These are phyloP conservation scores for Euphydryas editha DNA, from an alignment of 2,888 invertebrate genomes.

Conservation along the genomic window DNA sequence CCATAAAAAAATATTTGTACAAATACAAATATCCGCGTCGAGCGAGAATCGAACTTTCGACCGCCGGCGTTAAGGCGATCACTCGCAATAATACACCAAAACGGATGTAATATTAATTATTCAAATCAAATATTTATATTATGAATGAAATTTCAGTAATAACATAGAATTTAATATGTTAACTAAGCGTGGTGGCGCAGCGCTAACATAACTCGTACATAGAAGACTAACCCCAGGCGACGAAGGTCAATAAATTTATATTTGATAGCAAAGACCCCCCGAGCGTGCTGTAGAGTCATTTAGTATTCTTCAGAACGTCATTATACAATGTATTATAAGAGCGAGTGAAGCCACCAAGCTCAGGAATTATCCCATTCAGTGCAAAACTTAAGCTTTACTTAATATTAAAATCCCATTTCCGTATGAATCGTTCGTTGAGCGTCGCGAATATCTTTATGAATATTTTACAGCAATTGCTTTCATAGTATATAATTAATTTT, in stretches of 20 bases:
- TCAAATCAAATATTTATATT: too few relatives aligned
- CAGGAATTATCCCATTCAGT: not conserved
- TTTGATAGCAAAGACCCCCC: not conserved
- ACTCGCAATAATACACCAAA: too few relatives aligned
- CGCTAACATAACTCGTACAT: not conserved
- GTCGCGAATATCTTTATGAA: too few relatives aligned
- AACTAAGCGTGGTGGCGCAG: not conserved
- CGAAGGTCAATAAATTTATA: not conserved
- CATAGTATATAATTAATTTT: too few relatives aligned
- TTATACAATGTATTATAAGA: not conserved
- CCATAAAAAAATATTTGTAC: too few relatives aligned
- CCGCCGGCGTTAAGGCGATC: too few relatives aligned
- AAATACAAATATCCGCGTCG: too few relatives aligned
- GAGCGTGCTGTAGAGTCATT: not conserved
- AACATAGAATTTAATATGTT: too few relatives aligned
- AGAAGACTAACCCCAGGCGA: not conserved
- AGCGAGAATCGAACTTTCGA: too few relatives aligned
- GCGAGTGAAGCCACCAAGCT: not conserved
- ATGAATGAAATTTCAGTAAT: too few relatives aligned
- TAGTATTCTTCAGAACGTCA: not conserved
- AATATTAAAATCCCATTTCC: constrained; percentile 4
- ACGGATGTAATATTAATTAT: too few relatives aligned
- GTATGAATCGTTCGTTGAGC: not conserved
- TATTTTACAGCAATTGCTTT: too few relatives aligned
- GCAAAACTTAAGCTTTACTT: not conserved